These are phyloP conservation scores for Tricholaema leucomelas DNA, from an alignment of 2,113 vertebrate species.

Conservation along the genomic window DNA sequence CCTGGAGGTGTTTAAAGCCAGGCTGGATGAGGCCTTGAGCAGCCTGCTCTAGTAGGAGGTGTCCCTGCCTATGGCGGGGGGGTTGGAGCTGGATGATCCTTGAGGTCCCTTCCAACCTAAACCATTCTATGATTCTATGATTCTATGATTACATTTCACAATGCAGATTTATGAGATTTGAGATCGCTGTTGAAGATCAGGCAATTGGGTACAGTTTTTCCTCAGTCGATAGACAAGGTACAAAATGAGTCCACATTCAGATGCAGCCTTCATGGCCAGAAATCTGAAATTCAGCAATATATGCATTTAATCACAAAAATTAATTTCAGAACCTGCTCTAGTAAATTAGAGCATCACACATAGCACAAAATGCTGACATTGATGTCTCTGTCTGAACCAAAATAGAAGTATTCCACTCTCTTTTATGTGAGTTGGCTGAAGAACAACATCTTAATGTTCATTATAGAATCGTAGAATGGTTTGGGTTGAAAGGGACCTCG, in stretches of 20 bases:
- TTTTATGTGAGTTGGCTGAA: background rate
- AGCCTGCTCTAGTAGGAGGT: too few species aligned
- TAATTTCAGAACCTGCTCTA: background rate
- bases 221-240: background rate
- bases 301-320: slow-evolving; percentile 38
- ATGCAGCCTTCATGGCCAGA: background rate
- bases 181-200: slow-evolving; percentile 3
- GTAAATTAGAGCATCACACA: slow-evolving; percentile 14
- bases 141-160: slow-evolving; percentile 16
- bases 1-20: too few species aligned
- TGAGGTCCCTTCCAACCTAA: too few species aligned
- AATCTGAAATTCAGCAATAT: slow-evolving; percentile 31
- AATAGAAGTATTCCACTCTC: slow-evolving; percentile 6
- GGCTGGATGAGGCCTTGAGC: too few species aligned
- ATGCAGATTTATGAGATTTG: slow-evolving; percentile 15
- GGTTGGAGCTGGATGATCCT: too few species aligned
- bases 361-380: background rate
- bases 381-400: background rate
- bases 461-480: background rate
- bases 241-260: slow-evolving; percentile 41
- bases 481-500: too few species aligned
- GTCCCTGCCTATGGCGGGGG: too few species aligned
- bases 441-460: background rate
- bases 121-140: too few species aligned
- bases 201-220: background rate